Evolutionary conservation across 2,888 invertebrate genomes (phyloP).

Genomic region (Allolobophora icterica): DNA sequence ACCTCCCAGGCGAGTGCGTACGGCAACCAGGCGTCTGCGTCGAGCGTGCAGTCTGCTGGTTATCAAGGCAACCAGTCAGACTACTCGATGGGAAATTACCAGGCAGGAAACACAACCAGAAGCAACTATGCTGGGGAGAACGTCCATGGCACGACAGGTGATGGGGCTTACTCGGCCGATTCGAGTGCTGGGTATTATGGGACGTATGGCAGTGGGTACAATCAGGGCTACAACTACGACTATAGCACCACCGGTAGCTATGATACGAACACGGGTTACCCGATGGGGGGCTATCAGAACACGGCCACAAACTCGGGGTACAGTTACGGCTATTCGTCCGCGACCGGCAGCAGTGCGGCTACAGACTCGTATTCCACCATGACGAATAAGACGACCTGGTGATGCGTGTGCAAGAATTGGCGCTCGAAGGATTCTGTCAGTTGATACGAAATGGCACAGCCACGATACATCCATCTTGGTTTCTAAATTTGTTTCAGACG

Average conservation of each 20-base stretch:
- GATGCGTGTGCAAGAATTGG: neutral
- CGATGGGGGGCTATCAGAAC: slow-evolving; percentile 1
- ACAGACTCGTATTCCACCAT: neutral
- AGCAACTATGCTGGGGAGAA: neutral
- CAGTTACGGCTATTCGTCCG: neutral
- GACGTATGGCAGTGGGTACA: neutral
- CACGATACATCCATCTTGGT: neutral
- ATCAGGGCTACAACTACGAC: slow-evolving; percentile 1
- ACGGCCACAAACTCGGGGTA: neutral
- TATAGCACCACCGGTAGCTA: neutral
- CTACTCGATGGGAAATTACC: neutral
- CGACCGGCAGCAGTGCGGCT: neutral
- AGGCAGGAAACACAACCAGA: neutral
- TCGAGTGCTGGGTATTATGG: neutral
- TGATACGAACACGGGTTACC: neutral
- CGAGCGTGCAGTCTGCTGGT: neutral
- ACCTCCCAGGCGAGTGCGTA: neutral
- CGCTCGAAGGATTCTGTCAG: neutral
- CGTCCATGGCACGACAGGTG: neutral
- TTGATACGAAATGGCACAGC: neutral
- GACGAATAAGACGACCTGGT: slow-evolving; percentile 21
- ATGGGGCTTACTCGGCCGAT: neutral
- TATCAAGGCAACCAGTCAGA: neutral
- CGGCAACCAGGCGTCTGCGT: neutral
- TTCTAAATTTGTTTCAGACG: neutral